Percentiles rank a stretch among this genome's conserved stretches.
Evolutionary conservation across 92 coral and sea anemone genomes (phyloP).

Genomic region (Epizoanthus illoricatus): DNA sequence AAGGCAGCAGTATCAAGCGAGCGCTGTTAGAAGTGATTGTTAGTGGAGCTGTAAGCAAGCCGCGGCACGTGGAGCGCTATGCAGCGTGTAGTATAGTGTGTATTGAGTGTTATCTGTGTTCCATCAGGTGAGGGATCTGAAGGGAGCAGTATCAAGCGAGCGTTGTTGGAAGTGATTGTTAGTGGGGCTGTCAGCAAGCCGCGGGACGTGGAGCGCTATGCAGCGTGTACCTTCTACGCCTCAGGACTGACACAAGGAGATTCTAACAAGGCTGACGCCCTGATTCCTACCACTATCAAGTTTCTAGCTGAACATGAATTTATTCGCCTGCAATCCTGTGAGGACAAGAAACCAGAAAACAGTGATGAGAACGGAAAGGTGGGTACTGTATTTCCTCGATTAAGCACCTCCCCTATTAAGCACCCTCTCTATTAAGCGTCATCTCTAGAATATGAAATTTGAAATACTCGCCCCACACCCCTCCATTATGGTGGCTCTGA

Average conservation of each 20-base stretch:
- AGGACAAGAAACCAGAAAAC: slow-evolving; percentile 48
- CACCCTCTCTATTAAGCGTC: no score
- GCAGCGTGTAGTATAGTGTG: no score
- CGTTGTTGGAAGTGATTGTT: slow-evolving; percentile 93
- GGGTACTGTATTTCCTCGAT: background rate
- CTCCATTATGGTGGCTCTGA: no score
- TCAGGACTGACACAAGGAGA: slow-evolving; percentile 67
- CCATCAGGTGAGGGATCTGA: slow-evolving; percentile 68
- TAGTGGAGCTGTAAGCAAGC: slow-evolving; percentile 89
- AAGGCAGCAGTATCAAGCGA: slow-evolving; percentile 85
- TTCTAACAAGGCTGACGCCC: slow-evolving; percentile 48
- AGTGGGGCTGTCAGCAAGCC: slow-evolving; percentile 90
- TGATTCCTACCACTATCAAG: slow-evolving; percentile 66
- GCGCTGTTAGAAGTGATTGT: slow-evolving; percentile 95
- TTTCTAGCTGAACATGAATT: slow-evolving; percentile 90
- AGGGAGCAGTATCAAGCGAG: slow-evolving; percentile 88
- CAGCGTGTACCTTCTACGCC: slow-evolving; percentile 92
- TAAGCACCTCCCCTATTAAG: no score
- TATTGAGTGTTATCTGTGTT: background rate
- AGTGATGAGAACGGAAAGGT: slow-evolving; percentile 36
- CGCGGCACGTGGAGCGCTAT: slow-evolving; percentile 25
- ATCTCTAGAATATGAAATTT: no score
- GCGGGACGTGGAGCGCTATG: slow-evolving; percentile 92
- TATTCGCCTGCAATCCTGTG: slow-evolving; percentile 70
- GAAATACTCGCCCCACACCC: no score